These are phyloP conservation scores for Cromileptes altivelis DNA, from an alignment of 2,113 vertebrate genomes.

Conservation along the genomic window DNA sequence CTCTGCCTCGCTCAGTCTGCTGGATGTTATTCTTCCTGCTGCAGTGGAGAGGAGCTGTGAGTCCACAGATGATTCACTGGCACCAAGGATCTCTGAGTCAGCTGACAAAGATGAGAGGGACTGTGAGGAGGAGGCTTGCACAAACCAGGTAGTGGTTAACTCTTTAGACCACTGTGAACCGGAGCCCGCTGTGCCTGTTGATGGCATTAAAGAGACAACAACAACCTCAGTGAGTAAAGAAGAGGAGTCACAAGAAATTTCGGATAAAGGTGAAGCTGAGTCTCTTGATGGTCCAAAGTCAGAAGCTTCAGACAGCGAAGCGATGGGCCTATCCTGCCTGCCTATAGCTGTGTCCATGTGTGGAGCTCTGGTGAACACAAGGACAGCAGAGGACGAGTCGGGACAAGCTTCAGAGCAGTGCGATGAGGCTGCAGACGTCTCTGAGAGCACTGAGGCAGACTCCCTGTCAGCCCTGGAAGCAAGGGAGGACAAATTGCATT, in stretches of 20 bases:
- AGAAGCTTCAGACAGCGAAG: conserved; percentile 58
- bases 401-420: conserved; percentile 60
- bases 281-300: conserved; percentile 1
- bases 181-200: not conserved
- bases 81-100: not conserved
- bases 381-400: conserved; percentile 59
- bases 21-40: conserved; percentile 82
- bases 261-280: conserved; percentile 9
- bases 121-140: conserved; percentile 33
- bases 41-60: conserved; percentile 68
- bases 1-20: conserved; percentile 66
- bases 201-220: not conserved
- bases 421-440: conserved; percentile 13
- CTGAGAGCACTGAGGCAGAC: conserved; percentile 64
- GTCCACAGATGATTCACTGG: conserved; percentile 7
- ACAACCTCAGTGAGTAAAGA: conserved; percentile 3
- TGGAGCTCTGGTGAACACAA: conserved; percentile 78
- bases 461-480: conserved; percentile 35
- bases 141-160: conserved; percentile 39
- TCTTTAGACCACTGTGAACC: conserved; percentile 22
- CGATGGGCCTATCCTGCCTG: conserved; percentile 82
- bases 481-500: not conserved
- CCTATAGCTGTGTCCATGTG: conserved; percentile 86
- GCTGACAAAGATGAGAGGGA: conserved; percentile 33
- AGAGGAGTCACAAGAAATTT: conserved; percentile 15